Evolutionary conservation across 2,113 vertebrate genomes (phyloP).

Genomic region (Halcyon senegalensis): DNA sequence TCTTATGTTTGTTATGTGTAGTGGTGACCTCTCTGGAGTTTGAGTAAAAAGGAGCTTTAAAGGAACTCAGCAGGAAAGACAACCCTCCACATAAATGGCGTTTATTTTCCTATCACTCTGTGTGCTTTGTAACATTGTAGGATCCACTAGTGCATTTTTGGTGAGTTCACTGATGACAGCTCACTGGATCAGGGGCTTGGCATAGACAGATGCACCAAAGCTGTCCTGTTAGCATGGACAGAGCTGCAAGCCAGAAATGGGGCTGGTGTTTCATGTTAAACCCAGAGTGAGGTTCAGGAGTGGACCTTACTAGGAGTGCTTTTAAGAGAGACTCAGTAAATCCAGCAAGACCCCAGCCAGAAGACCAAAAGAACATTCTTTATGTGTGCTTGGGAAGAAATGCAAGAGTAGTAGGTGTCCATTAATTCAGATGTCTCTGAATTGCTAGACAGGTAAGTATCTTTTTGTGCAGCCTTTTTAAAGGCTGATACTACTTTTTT

Average conservation of each 20-base stretch:
- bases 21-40: not conserved
- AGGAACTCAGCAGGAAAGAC: not conserved
- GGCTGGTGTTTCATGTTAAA: not conserved
- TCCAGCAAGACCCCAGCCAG: not conserved
- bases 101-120: fast-evolving
- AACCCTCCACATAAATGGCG: not conserved
- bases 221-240: not conserved
- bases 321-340: not conserved
- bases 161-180: not conserved
- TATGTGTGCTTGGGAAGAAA: not conserved
- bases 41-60: not conserved
- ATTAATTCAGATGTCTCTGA: not conserved
- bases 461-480: not conserved
- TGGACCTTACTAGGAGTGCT: not conserved
- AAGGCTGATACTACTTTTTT: not conserved
- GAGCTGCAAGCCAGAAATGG: not conserved
- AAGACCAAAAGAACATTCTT: not conserved
- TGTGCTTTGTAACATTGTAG: not conserved
- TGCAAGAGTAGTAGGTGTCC: not conserved
- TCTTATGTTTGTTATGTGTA: not conserved
- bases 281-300: not conserved
- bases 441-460: not conserved
- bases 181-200: not conserved
- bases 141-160: not conserved
- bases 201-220: too few relatives aligned